Evolutionary conservation across 2,797 vertebrate species (phyloP).

Genomic region (Enteromius viviparus): DNA sequence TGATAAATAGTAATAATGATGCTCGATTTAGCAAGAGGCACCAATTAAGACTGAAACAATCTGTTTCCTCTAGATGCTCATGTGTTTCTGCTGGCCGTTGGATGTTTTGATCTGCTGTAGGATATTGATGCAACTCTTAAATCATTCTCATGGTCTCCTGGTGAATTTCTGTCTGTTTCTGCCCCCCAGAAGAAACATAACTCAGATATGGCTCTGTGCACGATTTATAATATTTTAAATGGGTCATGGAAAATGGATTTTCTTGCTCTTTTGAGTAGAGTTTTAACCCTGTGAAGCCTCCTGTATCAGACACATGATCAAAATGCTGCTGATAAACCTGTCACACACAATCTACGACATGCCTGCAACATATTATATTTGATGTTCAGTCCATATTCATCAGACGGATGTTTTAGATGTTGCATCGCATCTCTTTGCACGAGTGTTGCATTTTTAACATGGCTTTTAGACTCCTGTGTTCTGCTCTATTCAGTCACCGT

Average conservation of each 20-base stretch:
- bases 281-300: neutral
- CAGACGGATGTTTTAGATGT: neutral
- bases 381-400: neutral
- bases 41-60: neutral
- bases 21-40: neutral
- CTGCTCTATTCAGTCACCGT: neutral
- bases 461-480: neutral
- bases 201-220: conserved; percentile 7
- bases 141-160: conserved; percentile 23
- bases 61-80: neutral
- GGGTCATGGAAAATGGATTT: conserved; percentile 28
- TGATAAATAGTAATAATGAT: conserved; percentile 19
- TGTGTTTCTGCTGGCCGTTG: neutral
- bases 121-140: conserved; percentile 33
- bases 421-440: neutral
- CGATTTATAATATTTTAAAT: conserved; percentile 31
- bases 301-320: neutral
- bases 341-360: neutral
- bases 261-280: neutral
- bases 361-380: neutral
- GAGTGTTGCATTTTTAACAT: conserved; percentile 15
- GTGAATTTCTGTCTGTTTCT: conserved; percentile 1
- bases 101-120: conserved; percentile 24
- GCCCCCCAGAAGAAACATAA: conserved; percentile 25
- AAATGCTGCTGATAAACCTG: neutral